Evolutionary conservation across 2,797 vertebrate species (phyloP).

Genomic region (Takifugu rubripes): DNA sequence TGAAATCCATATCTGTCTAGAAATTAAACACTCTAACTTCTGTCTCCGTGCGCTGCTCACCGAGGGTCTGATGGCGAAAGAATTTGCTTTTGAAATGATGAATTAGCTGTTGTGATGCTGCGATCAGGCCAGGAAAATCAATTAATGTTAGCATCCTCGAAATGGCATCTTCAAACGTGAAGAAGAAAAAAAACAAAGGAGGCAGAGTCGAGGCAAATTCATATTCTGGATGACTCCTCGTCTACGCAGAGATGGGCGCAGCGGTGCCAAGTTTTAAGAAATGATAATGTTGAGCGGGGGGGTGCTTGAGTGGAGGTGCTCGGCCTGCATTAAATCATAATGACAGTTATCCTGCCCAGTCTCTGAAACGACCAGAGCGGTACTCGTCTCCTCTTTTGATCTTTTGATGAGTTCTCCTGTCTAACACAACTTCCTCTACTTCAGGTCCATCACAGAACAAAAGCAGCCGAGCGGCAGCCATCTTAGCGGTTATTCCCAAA

Average conservation of each 20-base stretch:
- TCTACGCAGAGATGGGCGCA: slow-evolving; percentile 7
- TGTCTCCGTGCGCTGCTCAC: slow-evolving; percentile 14
- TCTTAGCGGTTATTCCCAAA: slow-evolving; percentile 21
- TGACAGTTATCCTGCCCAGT: slow-evolving; percentile 34
- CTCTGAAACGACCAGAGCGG: slow-evolving; percentile 40
- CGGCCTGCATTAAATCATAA: slow-evolving; percentile 50
- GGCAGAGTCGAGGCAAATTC: slow-evolving; percentile 12
- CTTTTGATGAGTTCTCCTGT: slow-evolving; percentile 26
- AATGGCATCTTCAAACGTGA: slow-evolving; percentile 12
- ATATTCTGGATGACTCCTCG: slow-evolving; percentile 25
- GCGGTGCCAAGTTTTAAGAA: slow-evolving; percentile 38
- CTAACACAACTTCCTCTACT: slow-evolving; percentile 23
- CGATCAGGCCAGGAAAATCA: slow-evolving; percentile 21
- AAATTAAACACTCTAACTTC: slow-evolving; percentile 38
- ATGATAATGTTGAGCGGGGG: slow-evolving; percentile 38
- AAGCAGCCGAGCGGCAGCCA: slow-evolving; percentile 25
- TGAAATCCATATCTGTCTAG: slow-evolving; percentile 65
- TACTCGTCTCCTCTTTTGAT: slow-evolving; percentile 22
- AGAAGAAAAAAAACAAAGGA: slow-evolving; percentile 3
- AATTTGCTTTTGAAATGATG: slow-evolving; percentile 37
- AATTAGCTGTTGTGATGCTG: slow-evolving; percentile 34
- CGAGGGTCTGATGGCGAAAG: slow-evolving; percentile 20
- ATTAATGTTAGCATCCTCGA: slow-evolving; percentile 7
- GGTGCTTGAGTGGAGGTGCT: slow-evolving; percentile 32
- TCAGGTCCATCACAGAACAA: slow-evolving; percentile 18